Conservation (phyloP, 2,113 vertebrate genomes). For the Ictidomys tridecemlineatus region DNA sequence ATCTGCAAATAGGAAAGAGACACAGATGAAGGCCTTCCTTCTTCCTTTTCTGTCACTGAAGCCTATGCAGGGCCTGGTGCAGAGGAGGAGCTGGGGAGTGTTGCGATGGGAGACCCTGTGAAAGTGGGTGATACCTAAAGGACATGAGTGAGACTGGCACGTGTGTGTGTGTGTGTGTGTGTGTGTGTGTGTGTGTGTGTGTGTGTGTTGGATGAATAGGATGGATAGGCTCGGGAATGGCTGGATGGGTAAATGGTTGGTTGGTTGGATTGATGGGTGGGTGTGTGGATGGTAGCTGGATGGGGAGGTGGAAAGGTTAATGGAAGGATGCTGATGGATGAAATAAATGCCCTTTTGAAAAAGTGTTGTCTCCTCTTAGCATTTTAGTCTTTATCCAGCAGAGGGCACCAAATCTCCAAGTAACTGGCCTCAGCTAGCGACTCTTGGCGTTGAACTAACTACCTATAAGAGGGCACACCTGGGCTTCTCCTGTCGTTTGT, state of each 20-base stretch:
- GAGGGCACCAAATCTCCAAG: conserved; percentile 63
- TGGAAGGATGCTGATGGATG: too few relatives aligned
- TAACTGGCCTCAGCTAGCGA: accelerated
- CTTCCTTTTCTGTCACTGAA: not conserved
- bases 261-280: too few relatives aligned
- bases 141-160: not conserved
- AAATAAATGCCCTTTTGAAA: not conserved
- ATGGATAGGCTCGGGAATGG: not conserved
- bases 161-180: too few relatives aligned
- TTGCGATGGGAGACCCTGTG: not conserved
- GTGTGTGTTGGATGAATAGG: not conserved
- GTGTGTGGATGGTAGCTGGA: not conserved
- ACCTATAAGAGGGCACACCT: accelerated
- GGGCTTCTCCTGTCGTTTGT: too few relatives aligned
- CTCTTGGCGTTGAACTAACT: not conserved
- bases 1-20: not conserved
- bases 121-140: not conserved
- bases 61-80: not conserved
- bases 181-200: not conserved
- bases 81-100: not conserved
- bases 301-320: not conserved
- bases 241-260: not conserved
- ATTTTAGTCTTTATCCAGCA: conserved; percentile 63
- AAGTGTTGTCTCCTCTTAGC: not conserved
- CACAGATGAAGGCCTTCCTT: not conserved